Conservation (phyloP, 2,113 vertebrate genomes). For the Anhinga rufa region DNA sequence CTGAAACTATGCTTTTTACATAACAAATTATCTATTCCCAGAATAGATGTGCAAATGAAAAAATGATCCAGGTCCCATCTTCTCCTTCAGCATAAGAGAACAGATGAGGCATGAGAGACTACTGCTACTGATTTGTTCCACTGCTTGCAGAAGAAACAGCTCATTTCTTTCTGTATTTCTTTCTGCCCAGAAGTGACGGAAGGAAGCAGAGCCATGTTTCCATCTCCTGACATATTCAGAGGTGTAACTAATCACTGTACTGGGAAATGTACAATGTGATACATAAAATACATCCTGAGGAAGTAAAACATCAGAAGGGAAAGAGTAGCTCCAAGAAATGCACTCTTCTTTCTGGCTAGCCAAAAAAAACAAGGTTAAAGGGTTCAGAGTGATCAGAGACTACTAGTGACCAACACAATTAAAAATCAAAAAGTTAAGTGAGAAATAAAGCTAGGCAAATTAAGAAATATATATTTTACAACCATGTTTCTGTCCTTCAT, state of each 20-base stretch:
- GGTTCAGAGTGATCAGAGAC: not conserved
- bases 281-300: not conserved
- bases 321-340: not conserved
- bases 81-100: slow-evolving; percentile 5
- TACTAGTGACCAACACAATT: not conserved
- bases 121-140: slow-evolving; percentile 53
- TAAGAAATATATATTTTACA: not conserved
- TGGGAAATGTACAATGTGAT: not conserved
- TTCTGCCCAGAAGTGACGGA: not conserved
- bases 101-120: slow-evolving; percentile 45
- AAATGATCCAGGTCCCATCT: slow-evolving; percentile 21
- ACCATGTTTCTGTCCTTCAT: not conserved
- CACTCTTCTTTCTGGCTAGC: not conserved
- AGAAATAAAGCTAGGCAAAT: not conserved
- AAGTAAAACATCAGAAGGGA: not conserved
- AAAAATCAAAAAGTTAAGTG: not conserved
- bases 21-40: not conserved
- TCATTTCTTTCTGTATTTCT: slow-evolving; percentile 15
- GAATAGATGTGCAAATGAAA: slow-evolving; percentile 7
- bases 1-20: not conserved
- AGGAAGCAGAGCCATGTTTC: slow-evolving; percentile 19
- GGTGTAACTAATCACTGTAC: slow-evolving; percentile 5
- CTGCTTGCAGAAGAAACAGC: slow-evolving; percentile 27
- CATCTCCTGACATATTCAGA: slow-evolving; percentile 6
- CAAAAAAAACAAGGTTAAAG: not conserved